These are phyloP conservation scores for Oxytorus armatus DNA, from an alignment of 2,888 invertebrate genomes.

Conservation along the genomic window DNA sequence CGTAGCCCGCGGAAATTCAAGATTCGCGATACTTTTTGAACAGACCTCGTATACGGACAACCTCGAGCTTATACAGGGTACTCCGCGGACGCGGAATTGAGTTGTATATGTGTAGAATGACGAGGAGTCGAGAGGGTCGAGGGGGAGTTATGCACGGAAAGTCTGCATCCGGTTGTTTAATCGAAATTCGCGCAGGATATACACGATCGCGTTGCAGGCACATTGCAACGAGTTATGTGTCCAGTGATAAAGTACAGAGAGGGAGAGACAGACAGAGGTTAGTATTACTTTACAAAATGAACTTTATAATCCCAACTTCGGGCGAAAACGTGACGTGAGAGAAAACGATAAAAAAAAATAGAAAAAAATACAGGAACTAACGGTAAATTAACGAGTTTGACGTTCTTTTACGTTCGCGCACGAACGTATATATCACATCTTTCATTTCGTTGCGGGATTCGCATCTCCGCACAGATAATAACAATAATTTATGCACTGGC, in stretches of 20 bases:
- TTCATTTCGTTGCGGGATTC: not conserved
- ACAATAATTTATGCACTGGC: conserved; percentile 2
- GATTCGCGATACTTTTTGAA: too few relatives aligned
- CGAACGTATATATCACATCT: not conserved
- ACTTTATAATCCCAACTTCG: conserved; percentile 2
- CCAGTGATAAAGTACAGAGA: not conserved
- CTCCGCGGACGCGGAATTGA: too few relatives aligned
- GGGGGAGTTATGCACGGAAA: conserved; percentile 48
- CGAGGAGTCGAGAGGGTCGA: conserved; percentile 33
- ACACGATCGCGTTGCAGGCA: conserved; percentile 19
- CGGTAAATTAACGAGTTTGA: not conserved
- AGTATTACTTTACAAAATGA: conserved; percentile 5
- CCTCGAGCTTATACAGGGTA: too few relatives aligned
- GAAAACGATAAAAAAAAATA: not conserved
- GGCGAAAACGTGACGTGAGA: not conserved
- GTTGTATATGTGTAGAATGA: too few relatives aligned
- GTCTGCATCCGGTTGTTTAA: conserved; percentile 64
- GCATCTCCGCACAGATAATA: not conserved
- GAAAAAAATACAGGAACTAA: not conserved
- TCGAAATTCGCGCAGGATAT: conserved; percentile 57
- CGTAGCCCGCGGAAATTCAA: too few relatives aligned
- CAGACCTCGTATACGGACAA: too few relatives aligned
- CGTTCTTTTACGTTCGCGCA: not conserved
- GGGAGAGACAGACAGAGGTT: not conserved
- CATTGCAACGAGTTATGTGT: conserved; percentile 35